phyloP scores from a whole-genome alignment of 2,797 vertebrate genomes.

The Crax fasciolata region DNA sequence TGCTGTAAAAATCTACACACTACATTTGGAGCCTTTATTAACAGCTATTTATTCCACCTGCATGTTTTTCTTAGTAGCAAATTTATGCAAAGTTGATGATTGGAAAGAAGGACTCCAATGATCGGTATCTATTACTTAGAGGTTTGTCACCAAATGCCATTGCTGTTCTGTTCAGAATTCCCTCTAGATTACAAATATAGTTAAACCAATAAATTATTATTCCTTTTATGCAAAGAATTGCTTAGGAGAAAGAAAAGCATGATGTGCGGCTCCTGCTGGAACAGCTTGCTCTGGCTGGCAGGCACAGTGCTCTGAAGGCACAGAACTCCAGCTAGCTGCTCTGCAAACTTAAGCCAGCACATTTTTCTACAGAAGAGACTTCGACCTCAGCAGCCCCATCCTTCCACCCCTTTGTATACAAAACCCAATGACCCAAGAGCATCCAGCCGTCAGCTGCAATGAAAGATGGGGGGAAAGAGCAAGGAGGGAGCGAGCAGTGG shows the following conservation, averaged over 20 bases:
- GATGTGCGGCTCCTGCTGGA: neutral
- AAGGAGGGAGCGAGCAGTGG: neutral
- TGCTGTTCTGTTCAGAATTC: slow-evolving; percentile 18
- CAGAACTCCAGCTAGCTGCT: neutral
- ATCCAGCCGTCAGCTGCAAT: neutral
- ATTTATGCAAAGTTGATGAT: slow-evolving; percentile 19
- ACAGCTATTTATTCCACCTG: slow-evolving; percentile 31
- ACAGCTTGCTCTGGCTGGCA: neutral
- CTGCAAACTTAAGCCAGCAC: neutral
- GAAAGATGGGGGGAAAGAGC: neutral
- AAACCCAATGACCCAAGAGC: neutral
- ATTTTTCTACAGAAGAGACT: neutral
- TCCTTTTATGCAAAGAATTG: neutral
- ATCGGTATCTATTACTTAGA: neutral
- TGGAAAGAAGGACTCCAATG: neutral
- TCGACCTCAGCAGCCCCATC: neutral
- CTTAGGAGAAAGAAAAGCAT: neutral
- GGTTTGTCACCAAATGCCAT: slow-evolving; percentile 3
- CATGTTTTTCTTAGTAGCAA: slow-evolving; percentile 18
- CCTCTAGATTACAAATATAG: neutral
- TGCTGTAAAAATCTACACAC: neutral
- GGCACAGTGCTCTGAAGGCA: neutral
- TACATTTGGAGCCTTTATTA: slow-evolving; percentile 28
- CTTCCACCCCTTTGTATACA: neutral
- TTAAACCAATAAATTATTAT: neutral